A percentile compares a stretch with the other conserved stretches of the same genome.
phyloP scores from a whole-genome alignment of 2,797 vertebrate genomes.

The Sebastes baramenuke region DNA sequence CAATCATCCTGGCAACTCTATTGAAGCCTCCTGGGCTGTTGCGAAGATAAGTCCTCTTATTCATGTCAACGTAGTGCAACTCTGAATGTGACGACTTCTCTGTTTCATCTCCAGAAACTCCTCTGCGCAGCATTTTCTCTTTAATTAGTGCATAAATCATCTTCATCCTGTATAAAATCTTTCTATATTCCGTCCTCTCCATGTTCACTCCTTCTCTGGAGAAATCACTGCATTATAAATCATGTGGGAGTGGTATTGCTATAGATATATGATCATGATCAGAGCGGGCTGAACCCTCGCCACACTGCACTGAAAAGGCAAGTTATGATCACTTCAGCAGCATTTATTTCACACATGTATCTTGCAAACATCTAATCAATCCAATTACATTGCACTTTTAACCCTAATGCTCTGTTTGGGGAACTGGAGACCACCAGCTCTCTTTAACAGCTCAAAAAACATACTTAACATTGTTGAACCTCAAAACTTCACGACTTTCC shows the following conservation, averaged over 20 bases:
- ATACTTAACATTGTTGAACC: background rate
- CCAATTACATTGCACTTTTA: background rate
- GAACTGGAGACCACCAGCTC: background rate
- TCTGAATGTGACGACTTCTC: background rate
- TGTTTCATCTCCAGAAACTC: constrained; percentile 8
- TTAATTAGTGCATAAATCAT: constrained; percentile 60
- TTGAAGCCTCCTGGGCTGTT: background rate
- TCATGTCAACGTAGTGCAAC: background rate
- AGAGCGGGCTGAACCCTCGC: background rate
- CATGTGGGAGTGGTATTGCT: constrained; percentile 14
- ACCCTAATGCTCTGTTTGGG: background rate
- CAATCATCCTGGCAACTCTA: constrained; percentile 25
- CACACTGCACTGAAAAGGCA: background rate
- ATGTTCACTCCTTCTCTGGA: constrained; percentile 10
- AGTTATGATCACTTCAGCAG: background rate
- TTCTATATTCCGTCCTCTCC: constrained; percentile 19
- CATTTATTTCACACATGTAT: background rate
- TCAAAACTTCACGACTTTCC: background rate
- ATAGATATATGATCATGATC: constrained; percentile 32
- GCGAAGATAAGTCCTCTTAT: background rate
- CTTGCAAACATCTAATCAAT: background rate
- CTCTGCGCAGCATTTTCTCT: constrained; percentile 38
- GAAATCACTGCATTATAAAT: constrained; percentile 24
- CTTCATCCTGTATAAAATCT: constrained; percentile 2
- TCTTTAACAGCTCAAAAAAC: background rate